Evolutionary conservation across 2,113 vertebrate species (phyloP).

Genomic region (Lasiurus borealis): DNA sequence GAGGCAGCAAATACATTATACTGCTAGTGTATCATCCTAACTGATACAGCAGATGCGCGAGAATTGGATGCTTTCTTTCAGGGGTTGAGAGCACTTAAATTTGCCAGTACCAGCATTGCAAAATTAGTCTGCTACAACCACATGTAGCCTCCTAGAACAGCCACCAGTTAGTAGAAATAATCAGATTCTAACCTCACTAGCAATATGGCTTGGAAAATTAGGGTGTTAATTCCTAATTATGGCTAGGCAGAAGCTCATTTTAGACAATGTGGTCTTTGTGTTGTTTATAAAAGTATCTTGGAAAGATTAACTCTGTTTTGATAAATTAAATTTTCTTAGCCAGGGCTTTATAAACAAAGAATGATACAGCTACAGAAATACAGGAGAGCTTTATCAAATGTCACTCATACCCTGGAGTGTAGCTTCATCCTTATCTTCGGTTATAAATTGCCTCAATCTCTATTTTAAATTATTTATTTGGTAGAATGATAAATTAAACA

Average conservation of each 20-base stretch:
- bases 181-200: neutral
- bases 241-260: conserved; percentile 47
- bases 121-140: no score
- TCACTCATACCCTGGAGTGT: neutral
- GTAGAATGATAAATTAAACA: conserved; percentile 49
- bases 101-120: neutral
- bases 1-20: neutral
- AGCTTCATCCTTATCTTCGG: neutral
- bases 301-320: conserved; percentile 40
- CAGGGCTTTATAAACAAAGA: conserved; percentile 50
- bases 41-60: neutral
- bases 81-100: neutral
- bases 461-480: conserved; percentile 57
- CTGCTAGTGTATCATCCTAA: neutral
- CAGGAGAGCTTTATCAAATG: conserved; percentile 33
- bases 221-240: conserved; percentile 9
- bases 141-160: neutral
- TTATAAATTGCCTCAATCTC: conserved; percentile 42
- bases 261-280: conserved; percentile 49
- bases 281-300: conserved; percentile 63
- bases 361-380: neutral
- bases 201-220: conserved; percentile 23
- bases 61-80: neutral
- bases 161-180: neutral
- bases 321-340: conserved; percentile 56